Evolutionary conservation across 2,113 vertebrate genomes (phyloP).

Genomic region (Athene cunicularia): DNA sequence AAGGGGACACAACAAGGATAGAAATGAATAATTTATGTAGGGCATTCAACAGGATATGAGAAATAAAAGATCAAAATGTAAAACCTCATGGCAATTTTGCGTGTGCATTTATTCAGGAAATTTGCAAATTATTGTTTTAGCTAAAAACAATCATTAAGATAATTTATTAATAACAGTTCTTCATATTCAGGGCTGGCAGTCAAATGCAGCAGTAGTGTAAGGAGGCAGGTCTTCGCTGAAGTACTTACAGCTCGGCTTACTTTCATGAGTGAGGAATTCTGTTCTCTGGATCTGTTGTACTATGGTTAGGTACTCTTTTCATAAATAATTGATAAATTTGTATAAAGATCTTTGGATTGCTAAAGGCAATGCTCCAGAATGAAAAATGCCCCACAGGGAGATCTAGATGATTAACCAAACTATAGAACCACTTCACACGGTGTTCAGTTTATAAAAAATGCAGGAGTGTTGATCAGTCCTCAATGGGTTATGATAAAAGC

Average conservation of each 20-base stretch:
- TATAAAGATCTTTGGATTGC: not conserved
- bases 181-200: not conserved
- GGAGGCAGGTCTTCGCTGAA: not conserved
- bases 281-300: not conserved
- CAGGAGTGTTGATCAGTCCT: not conserved
- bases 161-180: not conserved
- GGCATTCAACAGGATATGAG: not conserved
- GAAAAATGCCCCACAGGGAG: not conserved
- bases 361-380: not conserved
- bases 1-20: not conserved
- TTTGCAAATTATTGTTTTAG: not conserved
- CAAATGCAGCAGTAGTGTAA: not conserved
- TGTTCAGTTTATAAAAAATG: not conserved
- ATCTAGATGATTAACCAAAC: not conserved
- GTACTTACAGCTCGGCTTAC: not conserved
- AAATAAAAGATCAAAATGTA: constrained; percentile 10
- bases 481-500: not conserved
- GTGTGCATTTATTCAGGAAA: not conserved
- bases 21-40: constrained; percentile 6
- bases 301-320: not conserved
- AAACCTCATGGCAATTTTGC: not conserved
- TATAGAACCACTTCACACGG: not conserved
- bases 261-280: not conserved
- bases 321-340: not conserved
- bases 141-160: constrained; percentile 10